phyloP scores from a whole-genome alignment of 2,113 vertebrate species.

The Indri indri region DNA sequence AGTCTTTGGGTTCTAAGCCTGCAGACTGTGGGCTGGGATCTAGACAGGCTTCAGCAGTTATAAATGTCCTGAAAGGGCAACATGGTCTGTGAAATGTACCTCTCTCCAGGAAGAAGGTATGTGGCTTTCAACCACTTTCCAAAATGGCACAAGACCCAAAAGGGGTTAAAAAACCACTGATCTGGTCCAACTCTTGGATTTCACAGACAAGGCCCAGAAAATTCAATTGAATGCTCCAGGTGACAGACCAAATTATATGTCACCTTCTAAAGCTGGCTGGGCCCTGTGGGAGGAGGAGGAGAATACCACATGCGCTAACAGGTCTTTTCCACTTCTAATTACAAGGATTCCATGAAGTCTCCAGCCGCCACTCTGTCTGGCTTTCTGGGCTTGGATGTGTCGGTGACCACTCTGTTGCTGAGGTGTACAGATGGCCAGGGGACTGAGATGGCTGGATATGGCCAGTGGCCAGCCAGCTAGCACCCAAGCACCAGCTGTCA shows the following conservation, averaged over 20 bases:
- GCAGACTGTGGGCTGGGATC: not conserved
- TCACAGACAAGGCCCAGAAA: not conserved
- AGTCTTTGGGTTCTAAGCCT: not conserved
- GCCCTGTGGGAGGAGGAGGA: not conserved
- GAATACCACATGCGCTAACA: not conserved
- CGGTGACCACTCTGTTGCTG: not conserved
- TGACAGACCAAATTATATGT: slow-evolving; percentile 65
- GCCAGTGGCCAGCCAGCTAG: not conserved
- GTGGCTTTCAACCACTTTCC: not conserved
- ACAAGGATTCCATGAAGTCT: slow-evolving; percentile 57
- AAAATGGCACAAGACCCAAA: not conserved
- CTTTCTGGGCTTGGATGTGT: slow-evolving; percentile 48
- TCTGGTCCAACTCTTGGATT: not conserved
- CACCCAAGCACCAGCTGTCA: not conserved
- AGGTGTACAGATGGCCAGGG: slow-evolving; percentile 15
- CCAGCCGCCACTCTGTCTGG: slow-evolving; percentile 70
- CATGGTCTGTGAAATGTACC: not conserved
- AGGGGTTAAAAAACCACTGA: not conserved
- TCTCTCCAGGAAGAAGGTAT: not conserved
- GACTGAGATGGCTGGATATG: not conserved
- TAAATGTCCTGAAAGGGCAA: not conserved
- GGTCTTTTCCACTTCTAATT: slow-evolving; percentile 64
- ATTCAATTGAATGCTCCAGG: not conserved
- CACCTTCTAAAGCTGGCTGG: slow-evolving; percentile 2
- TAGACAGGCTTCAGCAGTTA: not conserved